Evolutionary conservation across 2,888 invertebrate species (phyloP).

Genomic region (Parapristionchus giblindavisi): DNA sequence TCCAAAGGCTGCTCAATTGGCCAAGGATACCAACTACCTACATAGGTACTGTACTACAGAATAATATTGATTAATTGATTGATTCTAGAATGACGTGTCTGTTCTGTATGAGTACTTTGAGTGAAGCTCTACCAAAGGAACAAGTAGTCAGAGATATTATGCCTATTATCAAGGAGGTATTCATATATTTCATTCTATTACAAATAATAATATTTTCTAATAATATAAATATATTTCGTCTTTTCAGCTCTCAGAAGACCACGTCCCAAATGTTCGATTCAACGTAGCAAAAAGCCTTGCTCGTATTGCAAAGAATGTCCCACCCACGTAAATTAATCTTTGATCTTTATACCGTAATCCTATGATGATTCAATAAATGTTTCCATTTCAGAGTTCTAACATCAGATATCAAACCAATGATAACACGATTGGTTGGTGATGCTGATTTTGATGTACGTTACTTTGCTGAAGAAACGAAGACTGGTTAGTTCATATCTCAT

Average conservation of each 20-base stretch:
- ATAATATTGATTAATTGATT: constrained; percentile 73
- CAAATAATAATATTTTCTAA: background rate
- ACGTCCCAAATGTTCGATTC: constrained; percentile 97
- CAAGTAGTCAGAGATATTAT: constrained; percentile 90
- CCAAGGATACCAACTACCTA: constrained; percentile 93
- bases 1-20: constrained; percentile 85
- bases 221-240: too few relatives aligned
- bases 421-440: constrained; percentile 88
- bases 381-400: constrained; percentile 78
- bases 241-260: constrained; percentile 86
- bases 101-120: constrained; percentile 73
- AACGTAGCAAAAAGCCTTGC: constrained; percentile 98
- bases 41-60: constrained; percentile 76
- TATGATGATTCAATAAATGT: too few relatives aligned
- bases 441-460: constrained; percentile 95
- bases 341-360: too few relatives aligned
- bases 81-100: constrained; percentile 63
- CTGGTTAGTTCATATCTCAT: constrained; percentile 4
- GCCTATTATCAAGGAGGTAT: constrained; percentile 77
- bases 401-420: constrained; percentile 90
- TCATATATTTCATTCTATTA: background rate
- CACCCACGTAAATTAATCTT: constrained; percentile 72
- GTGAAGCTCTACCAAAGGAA: constrained; percentile 90
- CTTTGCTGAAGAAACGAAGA: constrained; percentile 91
- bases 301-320: constrained; percentile 89